Evolutionary conservation across 2,888 invertebrate genomes (phyloP), one percentile per base, ranked within the genome.

Genomic region (Stramonita haemastoma): DNA sequence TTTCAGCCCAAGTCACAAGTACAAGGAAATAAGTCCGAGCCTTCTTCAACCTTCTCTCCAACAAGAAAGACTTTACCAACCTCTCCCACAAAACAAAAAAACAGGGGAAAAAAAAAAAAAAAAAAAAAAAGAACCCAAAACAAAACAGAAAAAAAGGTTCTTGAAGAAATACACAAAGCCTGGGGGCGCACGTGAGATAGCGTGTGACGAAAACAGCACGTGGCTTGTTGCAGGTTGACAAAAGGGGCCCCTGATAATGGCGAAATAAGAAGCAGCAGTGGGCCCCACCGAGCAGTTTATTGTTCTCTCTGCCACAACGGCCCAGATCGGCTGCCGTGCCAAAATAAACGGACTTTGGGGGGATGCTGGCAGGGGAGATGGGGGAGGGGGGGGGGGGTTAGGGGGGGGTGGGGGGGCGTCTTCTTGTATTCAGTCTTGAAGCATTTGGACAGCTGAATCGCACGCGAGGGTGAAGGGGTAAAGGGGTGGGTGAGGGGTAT

Each of bases 261-360:
- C 15, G 22, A 86, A 86, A 86, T 70, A 86, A 86, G 86, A 86
- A 86, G 86, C 86, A 86, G 86, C 66, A 86, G 86, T 86, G 66
- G 46, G 8, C 34, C 11, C 22, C 56, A 66, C 13, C 22, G 22
- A 34, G 17, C 19, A 34, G 86, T 86, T 86, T 86, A 86, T 86
- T 86, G 70, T 86, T 86, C 70, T 36, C 86, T 34, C 86, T 70
- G 60, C 29, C 86, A 34, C 34, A 4, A 8, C 19, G 32, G 34
- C 29, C 29, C 13, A 22, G 66, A 22, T 22, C 22, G 8, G 66
- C 66, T 26, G 32, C 66, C 5, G 32, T 2, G n/a, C 57, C 32
- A 32, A 86, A 86, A 86, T 13, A 66, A 86, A 86, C 60, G 19
- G 57, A 57, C n/a, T 34, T 26, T 1, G 34, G 29, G 34, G 34